A percentile compares a stretch with the other conserved stretches of the same genome.
Evolutionary conservation across 2,797 vertebrate species (phyloP).

Genomic region (Apodemus agrarius): DNA sequence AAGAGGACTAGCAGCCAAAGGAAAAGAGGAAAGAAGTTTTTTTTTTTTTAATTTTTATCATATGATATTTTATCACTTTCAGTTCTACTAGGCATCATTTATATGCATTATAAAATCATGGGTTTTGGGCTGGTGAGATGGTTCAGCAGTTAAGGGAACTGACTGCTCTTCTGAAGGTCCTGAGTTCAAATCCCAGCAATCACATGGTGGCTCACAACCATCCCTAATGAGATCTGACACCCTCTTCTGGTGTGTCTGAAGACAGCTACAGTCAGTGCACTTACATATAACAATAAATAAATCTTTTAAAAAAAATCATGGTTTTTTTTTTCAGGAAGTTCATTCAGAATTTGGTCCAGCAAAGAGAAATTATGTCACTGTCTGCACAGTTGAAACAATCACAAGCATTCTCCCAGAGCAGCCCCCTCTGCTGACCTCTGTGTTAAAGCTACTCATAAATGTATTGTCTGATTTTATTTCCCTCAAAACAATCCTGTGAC

Average conservation of each 20-base stretch:
- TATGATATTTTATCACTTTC: background rate
- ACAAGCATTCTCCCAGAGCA: background rate
- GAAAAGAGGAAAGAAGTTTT: background rate
- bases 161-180: no score
- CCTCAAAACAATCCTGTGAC: constrained; percentile 10
- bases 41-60: background rate
- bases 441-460: background rate
- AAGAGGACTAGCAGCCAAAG: background rate
- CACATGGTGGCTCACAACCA: no score
- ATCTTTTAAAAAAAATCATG: background rate
- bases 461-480: constrained; percentile 20
- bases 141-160: no score
- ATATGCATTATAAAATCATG: background rate
- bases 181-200: no score
- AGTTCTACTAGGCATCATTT: background rate
- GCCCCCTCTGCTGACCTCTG: background rate
- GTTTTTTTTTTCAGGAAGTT: constrained; percentile 56
- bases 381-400: background rate
- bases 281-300: no score
- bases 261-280: no score
- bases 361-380: background rate
- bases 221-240: no score
- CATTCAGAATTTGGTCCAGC: background rate
- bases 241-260: no score
- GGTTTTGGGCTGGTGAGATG: background rate